phyloP scores from a whole-genome alignment of 2,113 vertebrate species.

The Lycaon pictus region DNA sequence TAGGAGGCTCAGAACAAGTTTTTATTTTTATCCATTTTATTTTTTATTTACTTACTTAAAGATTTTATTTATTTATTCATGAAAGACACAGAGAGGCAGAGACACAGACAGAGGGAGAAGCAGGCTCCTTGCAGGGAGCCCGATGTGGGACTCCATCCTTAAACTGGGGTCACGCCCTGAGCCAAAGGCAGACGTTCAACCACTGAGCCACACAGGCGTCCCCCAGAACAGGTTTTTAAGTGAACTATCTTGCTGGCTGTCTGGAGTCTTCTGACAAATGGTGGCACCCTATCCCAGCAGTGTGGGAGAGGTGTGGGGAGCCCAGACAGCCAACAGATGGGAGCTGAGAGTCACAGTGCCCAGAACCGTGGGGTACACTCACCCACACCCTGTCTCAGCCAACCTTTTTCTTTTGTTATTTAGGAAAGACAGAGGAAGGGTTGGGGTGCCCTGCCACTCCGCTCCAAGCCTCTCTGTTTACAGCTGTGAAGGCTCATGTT shows the following conservation, averaged over 20 bases:
- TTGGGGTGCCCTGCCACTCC: background rate
- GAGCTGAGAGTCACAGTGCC: background rate
- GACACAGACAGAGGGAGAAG: too few species aligned
- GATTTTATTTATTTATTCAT: too few species aligned
- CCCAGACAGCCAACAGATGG: background rate
- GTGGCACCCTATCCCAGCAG: background rate
- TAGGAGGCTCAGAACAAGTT: conserved; percentile 5
- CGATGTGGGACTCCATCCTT: too few species aligned
- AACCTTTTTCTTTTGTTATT: background rate
- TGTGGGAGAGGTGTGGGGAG: background rate
- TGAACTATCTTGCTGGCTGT: background rate
- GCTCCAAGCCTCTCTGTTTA: background rate
- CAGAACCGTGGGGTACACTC: background rate
- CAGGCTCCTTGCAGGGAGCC: too few species aligned
- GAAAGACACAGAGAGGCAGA: too few species aligned
- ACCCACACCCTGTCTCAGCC: background rate
- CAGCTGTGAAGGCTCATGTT: background rate
- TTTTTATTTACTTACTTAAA: too few species aligned
- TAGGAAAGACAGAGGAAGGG: background rate
- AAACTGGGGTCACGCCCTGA: too few species aligned
- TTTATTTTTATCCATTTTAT: too few species aligned
- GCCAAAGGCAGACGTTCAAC: too few species aligned
- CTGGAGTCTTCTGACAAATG: background rate
- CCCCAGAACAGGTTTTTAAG: background rate
- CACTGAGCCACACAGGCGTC: too few species aligned